Percentiles rank a stretch among this genome's conserved stretches.
Conservation (phyloP, 2,888 invertebrate genomes). For the Eurois occulta region DNA sequence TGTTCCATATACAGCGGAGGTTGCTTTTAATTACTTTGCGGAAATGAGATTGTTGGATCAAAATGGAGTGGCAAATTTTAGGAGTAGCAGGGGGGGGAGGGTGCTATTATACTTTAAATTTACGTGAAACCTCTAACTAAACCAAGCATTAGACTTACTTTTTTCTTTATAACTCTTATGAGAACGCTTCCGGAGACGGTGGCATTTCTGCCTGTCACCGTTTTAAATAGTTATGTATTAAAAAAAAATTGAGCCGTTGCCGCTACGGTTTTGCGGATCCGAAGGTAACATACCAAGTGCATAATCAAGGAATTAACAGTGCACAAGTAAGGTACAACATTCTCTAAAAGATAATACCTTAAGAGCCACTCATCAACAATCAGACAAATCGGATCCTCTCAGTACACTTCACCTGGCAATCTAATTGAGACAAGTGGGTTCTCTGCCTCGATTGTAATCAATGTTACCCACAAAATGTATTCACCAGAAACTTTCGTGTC, state of each 20-base stretch:
- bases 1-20: constrained; percentile 40
- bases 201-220: not conserved
- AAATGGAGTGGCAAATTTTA: constrained; percentile 10
- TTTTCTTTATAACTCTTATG: not conserved
- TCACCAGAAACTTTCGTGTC: constrained; percentile 1
- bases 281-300: not conserved
- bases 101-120: not conserved
- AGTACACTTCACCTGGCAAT: constrained; percentile 6
- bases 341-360: not conserved
- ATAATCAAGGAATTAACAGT: not conserved
- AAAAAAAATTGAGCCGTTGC: too few relatives aligned
- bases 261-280: not conserved
- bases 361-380: constrained; percentile 17
- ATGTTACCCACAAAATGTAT: constrained; percentile 4
- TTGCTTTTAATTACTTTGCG: constrained; percentile 58
- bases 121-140: not conserved
- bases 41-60: constrained; percentile 29
- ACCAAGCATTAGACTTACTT: not conserved
- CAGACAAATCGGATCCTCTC: constrained; percentile 23
- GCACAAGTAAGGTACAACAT: not conserved
- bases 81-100: not conserved
- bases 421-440: constrained; percentile 24
- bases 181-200: not conserved
- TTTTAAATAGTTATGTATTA: not conserved
- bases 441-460: constrained; percentile 14